Evolutionary conservation across 2,113 vertebrate genomes (phyloP).

Genomic region (Xenopus laevis): DNA sequence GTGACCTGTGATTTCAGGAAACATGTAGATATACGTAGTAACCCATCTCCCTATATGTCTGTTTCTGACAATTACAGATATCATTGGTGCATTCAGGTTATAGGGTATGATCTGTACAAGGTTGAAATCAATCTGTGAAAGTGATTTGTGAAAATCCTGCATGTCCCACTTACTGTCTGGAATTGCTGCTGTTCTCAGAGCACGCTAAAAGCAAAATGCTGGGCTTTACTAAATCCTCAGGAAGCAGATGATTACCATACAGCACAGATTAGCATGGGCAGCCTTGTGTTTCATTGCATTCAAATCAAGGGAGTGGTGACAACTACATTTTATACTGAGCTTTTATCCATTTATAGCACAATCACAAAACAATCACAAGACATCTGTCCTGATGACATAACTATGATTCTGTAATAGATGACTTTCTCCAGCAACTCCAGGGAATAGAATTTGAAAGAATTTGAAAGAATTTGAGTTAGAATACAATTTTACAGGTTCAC

Average conservation of each 20-base stretch:
- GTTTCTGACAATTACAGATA: too few relatives aligned
- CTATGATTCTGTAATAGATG: too few relatives aligned
- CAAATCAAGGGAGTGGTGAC: neutral
- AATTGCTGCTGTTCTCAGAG: constrained; percentile 25
- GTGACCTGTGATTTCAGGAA: too few relatives aligned
- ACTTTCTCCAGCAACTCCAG: too few relatives aligned
- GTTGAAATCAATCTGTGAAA: constrained; percentile 9
- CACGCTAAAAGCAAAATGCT: constrained; percentile 33
- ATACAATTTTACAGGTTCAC: too few relatives aligned
- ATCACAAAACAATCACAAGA: too few relatives aligned
- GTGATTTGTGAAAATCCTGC: constrained; percentile 20
- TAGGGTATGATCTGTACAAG: constrained; percentile 8
- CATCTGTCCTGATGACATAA: too few relatives aligned
- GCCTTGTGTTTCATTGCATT: neutral
- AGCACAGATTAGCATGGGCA: constrained; percentile 28
- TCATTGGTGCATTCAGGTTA: constrained; percentile 20
- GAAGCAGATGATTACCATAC: constrained; percentile 44
- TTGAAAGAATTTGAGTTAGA: too few relatives aligned
- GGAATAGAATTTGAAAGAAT: too few relatives aligned
- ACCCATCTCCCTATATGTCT: too few relatives aligned
- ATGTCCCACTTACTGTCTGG: constrained; percentile 37
- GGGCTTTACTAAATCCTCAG: constrained; percentile 42
- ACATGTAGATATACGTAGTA: too few relatives aligned
- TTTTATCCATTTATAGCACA: too few relatives aligned
- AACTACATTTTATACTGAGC: neutral